Evolutionary conservation across 2,888 invertebrate genomes (phyloP).

Genomic region (Apamea sordens): DNA sequence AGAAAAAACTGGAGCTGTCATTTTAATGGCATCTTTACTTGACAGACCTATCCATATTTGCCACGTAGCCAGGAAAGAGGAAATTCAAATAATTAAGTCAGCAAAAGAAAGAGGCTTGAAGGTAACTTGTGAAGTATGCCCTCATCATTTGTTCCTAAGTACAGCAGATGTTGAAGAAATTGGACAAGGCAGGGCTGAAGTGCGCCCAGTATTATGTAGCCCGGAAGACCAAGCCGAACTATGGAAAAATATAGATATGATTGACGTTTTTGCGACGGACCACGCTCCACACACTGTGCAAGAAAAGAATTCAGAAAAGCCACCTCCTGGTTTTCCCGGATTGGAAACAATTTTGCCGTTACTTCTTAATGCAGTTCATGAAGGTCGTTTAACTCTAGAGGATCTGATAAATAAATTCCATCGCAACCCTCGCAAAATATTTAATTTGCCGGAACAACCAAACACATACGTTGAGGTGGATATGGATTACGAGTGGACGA

Average conservation of each 20-base stretch:
- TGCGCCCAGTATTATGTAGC: constrained; percentile 95
- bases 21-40: constrained; percentile 96
- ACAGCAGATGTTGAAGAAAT: constrained; percentile 93
- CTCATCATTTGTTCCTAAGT: constrained; percentile 98
- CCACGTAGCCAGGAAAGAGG: constrained; percentile 98
- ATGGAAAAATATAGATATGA: constrained; percentile 99
- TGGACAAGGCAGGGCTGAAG: constrained; percentile 94
- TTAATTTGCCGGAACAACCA: constrained; percentile 98
- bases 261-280: constrained; percentile 99
- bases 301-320: constrained; percentile 95
- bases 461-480: constrained; percentile 99
- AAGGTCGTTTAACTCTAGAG: constrained; percentile 96
- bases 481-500: constrained; percentile 97
- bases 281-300: constrained; percentile 98
- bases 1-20: constrained; percentile 98
- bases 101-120: constrained; percentile 97
- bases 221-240: constrained; percentile 98
- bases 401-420: constrained; percentile 97
- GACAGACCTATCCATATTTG: constrained; percentile 98
- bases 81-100: constrained; percentile 96
- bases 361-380: constrained; percentile 97
- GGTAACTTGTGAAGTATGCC: constrained; percentile 99
- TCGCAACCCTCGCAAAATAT: constrained; percentile 98
- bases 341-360: constrained; percentile 99
- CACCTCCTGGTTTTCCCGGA: constrained; percentile 98